Evolutionary conservation across 2,888 invertebrate genomes (phyloP).

Genomic region (Balanococcus diminutus): DNA sequence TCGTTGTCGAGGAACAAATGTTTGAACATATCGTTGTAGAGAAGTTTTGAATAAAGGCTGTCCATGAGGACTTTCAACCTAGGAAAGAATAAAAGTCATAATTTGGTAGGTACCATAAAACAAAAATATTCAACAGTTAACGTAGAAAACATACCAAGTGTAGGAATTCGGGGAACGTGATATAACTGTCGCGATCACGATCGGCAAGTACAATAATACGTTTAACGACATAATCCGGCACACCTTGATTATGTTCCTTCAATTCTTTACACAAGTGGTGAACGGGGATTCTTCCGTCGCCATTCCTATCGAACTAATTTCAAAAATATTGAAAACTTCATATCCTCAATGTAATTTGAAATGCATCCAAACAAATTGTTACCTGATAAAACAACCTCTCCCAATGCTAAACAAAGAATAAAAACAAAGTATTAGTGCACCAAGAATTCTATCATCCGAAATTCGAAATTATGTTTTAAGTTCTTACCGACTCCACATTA

Average conservation of each 20-base stretch:
- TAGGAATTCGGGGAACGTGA: slow-evolving; percentile 62
- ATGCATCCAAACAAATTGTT: slow-evolving; percentile 47
- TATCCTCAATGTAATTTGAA: background rate
- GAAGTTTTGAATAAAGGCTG: background rate
- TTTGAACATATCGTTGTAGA: slow-evolving; percentile 48
- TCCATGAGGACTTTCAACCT: slow-evolving; percentile 45
- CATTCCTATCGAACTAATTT: slow-evolving; percentile 72
- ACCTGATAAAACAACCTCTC: slow-evolving; percentile 57
- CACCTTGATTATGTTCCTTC: slow-evolving; percentile 67
- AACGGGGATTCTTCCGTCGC: slow-evolving; percentile 73
- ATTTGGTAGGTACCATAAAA: slow-evolving; percentile 37
- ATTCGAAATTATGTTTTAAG: slow-evolving; percentile 46
- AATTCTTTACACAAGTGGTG: slow-evolving; percentile 69
- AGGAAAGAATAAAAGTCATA: background rate
- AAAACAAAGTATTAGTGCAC: background rate
- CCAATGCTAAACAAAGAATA: slow-evolving; percentile 58
- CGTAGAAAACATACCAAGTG: slow-evolving; percentile 59
- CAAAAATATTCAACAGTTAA: slow-evolving; percentile 18
- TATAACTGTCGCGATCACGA: slow-evolving; percentile 63
- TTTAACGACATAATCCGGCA: slow-evolving; percentile 71
- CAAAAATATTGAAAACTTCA: background rate
- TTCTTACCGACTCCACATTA: slow-evolving; percentile 56
- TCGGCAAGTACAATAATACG: slow-evolving; percentile 74
- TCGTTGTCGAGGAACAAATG: slow-evolving; percentile 55
- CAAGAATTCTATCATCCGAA: background rate